Conservation (phyloP, 2,797 vertebrate species). For the Cephalopachus bancanus region DNA sequence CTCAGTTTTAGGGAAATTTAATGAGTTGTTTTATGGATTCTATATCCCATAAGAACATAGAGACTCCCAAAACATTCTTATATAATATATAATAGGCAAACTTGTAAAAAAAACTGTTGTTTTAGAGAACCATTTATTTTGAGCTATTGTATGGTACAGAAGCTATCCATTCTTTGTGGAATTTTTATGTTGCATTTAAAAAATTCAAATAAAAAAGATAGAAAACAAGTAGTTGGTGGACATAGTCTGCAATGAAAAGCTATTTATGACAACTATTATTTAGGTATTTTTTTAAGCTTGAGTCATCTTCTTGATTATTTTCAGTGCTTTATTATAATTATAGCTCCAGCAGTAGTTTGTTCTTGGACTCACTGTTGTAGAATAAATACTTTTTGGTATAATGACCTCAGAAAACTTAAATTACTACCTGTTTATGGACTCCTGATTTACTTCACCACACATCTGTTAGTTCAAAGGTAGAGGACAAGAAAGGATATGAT, state of each 20-base stretch:
- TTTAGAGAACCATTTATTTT: constrained; percentile 62
- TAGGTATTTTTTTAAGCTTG: constrained; percentile 73
- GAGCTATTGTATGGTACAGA: constrained; percentile 49
- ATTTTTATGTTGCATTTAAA: constrained; percentile 70
- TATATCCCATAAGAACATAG: constrained; percentile 26
- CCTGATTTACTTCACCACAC: constrained; percentile 34
- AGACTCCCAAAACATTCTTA: constrained; percentile 41
- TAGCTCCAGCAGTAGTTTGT: constrained; percentile 29
- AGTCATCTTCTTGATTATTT: constrained; percentile 76
- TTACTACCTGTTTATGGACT: constrained; percentile 49
- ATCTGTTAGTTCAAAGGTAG: constrained; percentile 39
- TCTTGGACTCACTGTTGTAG: constrained; percentile 55
- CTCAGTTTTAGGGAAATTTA: constrained; percentile 57
- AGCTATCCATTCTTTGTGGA: constrained; percentile 60
- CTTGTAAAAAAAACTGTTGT: constrained; percentile 30
- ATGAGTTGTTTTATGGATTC: constrained; percentile 60
- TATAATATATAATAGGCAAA: constrained; percentile 45
- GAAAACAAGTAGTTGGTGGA: constrained; percentile 50
- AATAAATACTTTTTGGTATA: constrained; percentile 65
- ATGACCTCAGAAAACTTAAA: constrained; percentile 62
- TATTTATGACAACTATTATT: constrained; percentile 72
- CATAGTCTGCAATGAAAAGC: neutral
- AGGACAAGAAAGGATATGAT: constrained; percentile 28
- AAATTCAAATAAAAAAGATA: constrained; percentile 48
- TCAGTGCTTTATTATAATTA: constrained; percentile 67